Evolutionary conservation across 1,140 invertebrate genomes (phyloP).

Genomic region (Scaptomyza graminum): DNA sequence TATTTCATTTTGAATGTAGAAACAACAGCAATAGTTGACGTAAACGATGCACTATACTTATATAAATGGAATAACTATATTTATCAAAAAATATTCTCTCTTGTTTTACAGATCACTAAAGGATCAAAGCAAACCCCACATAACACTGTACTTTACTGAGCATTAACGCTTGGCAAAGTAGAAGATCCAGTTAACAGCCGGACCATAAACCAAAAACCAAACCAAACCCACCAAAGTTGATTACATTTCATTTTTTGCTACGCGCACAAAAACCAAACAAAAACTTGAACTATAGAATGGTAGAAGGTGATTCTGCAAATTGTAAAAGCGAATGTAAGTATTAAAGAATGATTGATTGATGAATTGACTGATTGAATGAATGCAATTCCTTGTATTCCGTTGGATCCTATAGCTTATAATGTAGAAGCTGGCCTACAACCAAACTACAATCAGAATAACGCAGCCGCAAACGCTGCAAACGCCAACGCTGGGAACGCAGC

Average conservation of each 20-base stretch:
- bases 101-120: slow-evolving; percentile 62
- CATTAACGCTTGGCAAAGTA: slow-evolving; percentile 46
- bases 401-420: slow-evolving; percentile 64
- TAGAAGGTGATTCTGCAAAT: slow-evolving; percentile 90
- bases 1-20: neutral
- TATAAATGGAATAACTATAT: neutral
- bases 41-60: neutral
- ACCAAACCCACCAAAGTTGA: slow-evolving; percentile 42
- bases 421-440: slow-evolving; percentile 89
- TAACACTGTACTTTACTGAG: slow-evolving; percentile 56
- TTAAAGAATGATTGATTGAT: neutral
- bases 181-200: slow-evolving; percentile 11
- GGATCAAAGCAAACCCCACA: slow-evolving; percentile 32
- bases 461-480: slow-evolving; percentile 22
- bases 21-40: neutral
- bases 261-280: slow-evolving; percentile 78
- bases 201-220: slow-evolving; percentile 7
- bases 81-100: neutral
- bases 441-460: slow-evolving; percentile 88
- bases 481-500: slow-evolving; percentile 58
- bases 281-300: slow-evolving; percentile 88
- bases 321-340: slow-evolving; percentile 89
- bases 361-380: too few species aligned
- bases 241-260: slow-evolving; percentile 65
- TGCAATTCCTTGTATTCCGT: neutral